phyloP scores from a whole-genome alignment of 2,113 vertebrate species.

The Nothobranchius furzeri region DNA sequence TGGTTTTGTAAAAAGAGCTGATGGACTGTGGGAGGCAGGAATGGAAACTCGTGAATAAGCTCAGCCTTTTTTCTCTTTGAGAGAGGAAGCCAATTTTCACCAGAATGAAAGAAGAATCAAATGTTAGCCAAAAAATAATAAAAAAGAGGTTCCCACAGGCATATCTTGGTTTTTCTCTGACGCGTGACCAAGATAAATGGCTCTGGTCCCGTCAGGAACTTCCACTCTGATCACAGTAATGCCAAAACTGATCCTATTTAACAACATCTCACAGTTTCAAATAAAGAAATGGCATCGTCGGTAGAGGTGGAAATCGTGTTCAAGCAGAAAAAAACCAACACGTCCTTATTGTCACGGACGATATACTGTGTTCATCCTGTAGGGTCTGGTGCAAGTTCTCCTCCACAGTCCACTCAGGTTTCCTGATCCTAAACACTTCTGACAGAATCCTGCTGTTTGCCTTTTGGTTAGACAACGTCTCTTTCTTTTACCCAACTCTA shows the following conservation, averaged over 20 bases:
- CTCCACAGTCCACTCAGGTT: conserved; percentile 48
- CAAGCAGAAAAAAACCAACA: neutral
- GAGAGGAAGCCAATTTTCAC: too few relatives aligned
- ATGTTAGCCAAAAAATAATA: too few relatives aligned
- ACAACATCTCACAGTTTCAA: neutral
- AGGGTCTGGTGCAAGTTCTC: conserved; percentile 54
- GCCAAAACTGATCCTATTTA: neutral
- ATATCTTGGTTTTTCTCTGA: neutral
- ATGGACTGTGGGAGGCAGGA: too few relatives aligned
- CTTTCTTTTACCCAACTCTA: conserved; percentile 33
- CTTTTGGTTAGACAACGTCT: conserved; percentile 64
- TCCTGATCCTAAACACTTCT: conserved; percentile 70
- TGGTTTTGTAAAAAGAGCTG: too few relatives aligned
- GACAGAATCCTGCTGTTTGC: conserved; percentile 74
- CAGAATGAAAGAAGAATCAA: too few relatives aligned
- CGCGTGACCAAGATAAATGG: neutral
- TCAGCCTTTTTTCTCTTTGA: too few relatives aligned
- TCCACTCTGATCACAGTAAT: neutral
- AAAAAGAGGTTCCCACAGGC: neutral
- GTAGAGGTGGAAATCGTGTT: conserved; percentile 23
- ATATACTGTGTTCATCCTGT: conserved; percentile 52
- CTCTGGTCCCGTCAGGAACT: neutral
- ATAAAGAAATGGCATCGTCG: neutral
- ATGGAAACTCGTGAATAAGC: too few relatives aligned
- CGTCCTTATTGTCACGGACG: conserved; percentile 53